These are phyloP conservation scores for Desmodus rotundus DNA, from an alignment of 2,113 vertebrate genomes.

Conservation along the genomic window DNA sequence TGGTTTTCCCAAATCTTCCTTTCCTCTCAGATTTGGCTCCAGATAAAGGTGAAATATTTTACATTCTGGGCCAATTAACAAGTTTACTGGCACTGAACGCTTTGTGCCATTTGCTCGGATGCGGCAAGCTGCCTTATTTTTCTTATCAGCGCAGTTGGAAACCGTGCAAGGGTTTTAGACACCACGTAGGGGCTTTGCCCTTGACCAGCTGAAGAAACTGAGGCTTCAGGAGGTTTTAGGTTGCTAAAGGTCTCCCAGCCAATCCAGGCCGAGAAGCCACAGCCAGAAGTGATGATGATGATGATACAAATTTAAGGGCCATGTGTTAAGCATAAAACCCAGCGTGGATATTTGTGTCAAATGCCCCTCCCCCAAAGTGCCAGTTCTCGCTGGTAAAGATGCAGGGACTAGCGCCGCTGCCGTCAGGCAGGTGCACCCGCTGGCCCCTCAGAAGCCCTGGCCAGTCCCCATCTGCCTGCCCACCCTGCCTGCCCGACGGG, in stretches of 20 bases:
- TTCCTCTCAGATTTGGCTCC: constrained; percentile 42
- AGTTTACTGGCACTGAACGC: neutral
- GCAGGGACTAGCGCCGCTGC: neutral
- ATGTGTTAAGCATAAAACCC: neutral
- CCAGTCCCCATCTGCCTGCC: too few species aligned
- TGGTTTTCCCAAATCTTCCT: neutral
- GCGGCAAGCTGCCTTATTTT: neutral
- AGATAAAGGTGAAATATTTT: constrained; percentile 45
- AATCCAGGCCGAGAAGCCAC: neutral
- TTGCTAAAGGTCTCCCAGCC: neutral
- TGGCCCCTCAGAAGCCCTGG: neutral
- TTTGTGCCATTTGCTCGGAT: neutral
- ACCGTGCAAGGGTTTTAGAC: neutral
- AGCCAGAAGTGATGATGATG: neutral
- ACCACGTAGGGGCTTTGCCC: neutral
- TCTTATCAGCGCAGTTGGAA: neutral
- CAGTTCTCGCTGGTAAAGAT: neutral
- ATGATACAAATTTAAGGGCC: neutral
- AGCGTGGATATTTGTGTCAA: neutral
- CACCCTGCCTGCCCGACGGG: too few species aligned
- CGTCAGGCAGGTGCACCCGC: neutral
- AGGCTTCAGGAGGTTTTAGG: neutral
- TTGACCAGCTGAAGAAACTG: neutral
- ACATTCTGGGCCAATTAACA: constrained; percentile 16
- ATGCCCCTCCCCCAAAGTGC: neutral